Evolutionary conservation across 2,113 vertebrate genomes (phyloP), one percentile per base, ranked within the genome.

Genomic region (Anoura caudifer): DNA sequence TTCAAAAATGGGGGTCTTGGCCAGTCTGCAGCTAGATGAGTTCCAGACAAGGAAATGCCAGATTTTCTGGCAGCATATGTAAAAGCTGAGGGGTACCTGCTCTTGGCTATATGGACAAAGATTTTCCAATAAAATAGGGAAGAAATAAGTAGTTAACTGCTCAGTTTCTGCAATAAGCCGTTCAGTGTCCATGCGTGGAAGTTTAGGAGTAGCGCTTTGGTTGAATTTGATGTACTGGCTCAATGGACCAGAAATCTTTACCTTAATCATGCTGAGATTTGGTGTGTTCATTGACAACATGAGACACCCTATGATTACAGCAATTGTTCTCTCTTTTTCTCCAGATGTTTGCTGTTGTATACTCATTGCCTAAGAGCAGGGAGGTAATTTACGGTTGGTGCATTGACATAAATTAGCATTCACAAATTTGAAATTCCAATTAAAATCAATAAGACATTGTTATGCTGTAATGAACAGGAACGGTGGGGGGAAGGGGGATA

Each of bases 391-490:
- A 28, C 67, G 87, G 94, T 79, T 95, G 69, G 56, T 90, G 31
- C 81, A 98, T 72, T 95, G 94, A 97, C 59, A 97, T 94, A 65
- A 69, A 75, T 97, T 95, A 93, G 90, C 77, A 97, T 98, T 97
- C 92, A 98, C 52, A 91, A 98, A 97, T 96, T 97, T 92, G 73
- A 90, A 91, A 96, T 97, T 97, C 75, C 65, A 98, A 96, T 98
- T 98, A 97, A 94, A 98, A 91, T 97, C 86, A 95, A 50, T 96
- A 96, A 97, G 2, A 97, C 67, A 97, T 84, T 93, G 81, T 63
- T 95, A 93, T 50, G 88, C 70, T 75, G 67, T 70, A 98, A 96
- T 56, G 88, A 73, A 95, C 7, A 97, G 54, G 28, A 65, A 89
- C 75, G 67, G 59, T 79, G 82, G 56, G 28, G 19, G 72, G 1